Conservation (phyloP, 2,113 vertebrate genomes). For the Turdus rufiventris region DNA sequence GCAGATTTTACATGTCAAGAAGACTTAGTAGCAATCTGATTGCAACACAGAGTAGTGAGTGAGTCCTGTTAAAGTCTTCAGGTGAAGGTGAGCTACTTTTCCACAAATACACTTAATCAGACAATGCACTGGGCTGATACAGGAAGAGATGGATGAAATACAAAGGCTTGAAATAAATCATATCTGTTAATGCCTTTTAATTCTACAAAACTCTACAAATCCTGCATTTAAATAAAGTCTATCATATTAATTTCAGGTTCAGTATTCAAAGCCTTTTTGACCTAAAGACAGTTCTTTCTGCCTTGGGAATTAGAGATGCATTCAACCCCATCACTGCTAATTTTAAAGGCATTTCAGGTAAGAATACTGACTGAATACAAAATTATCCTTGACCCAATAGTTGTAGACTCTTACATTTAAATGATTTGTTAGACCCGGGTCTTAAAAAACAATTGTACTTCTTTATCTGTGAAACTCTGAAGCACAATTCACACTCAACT, state of each 20-base stretch:
- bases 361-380: background rate
- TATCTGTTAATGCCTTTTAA: background rate
- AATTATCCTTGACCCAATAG: background rate
- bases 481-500: background rate
- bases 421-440: background rate
- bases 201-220: background rate
- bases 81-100: background rate
- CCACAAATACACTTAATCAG: background rate
- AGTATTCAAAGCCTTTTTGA: conserved; percentile 84
- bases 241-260: conserved; percentile 77
- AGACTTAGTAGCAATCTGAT: background rate
- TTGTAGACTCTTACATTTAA: background rate
- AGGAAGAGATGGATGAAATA: background rate
- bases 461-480: background rate
- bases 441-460: background rate
- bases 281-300: conserved; percentile 79
- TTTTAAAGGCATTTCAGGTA: conserved; percentile 90
- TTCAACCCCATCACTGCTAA: conserved; percentile 84
- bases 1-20: background rate
- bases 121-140: background rate
- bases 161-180: background rate
- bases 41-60: background rate
- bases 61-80: background rate
- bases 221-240: background rate
- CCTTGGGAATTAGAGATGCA: conserved; percentile 83